These are phyloP conservation scores for Pygmarrhopalites habei DNA, from an alignment of 1,140 invertebrate genomes.

Conservation along the genomic window DNA sequence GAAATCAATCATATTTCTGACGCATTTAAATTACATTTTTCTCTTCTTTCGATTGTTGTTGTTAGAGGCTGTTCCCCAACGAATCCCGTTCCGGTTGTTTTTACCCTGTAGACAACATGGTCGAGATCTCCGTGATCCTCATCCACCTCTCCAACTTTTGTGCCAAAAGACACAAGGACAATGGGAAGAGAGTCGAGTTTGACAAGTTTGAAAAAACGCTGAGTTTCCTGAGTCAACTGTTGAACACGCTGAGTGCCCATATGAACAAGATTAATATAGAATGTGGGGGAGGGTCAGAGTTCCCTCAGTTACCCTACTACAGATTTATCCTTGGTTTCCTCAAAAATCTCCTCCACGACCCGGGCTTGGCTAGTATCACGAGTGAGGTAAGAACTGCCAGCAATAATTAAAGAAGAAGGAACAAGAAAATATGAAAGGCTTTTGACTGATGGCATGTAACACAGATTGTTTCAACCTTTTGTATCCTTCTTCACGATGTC, in stretches of 20 bases:
- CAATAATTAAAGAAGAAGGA: no score
- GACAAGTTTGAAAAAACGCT: background rate
- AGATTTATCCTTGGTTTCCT: background rate
- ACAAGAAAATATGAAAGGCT: no score
- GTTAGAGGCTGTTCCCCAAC: no score
- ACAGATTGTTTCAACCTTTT: constrained; percentile 1
- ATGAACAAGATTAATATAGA: constrained; percentile 2
- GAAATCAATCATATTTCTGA: no score
- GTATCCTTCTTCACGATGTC: background rate
- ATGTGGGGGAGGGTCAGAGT: background rate
- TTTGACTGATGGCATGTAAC: no score
- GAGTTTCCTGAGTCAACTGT: background rate
- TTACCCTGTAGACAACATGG: background rate
- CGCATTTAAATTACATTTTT: no score
- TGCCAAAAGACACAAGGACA: background rate
- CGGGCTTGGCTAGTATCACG: background rate
- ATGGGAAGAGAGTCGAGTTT: background rate
- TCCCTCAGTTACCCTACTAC: background rate
- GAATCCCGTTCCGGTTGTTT: no score
- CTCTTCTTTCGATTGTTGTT: no score
- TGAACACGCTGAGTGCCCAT: background rate
- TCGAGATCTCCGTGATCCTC: background rate
- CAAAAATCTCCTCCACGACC: background rate
- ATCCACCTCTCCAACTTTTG: background rate
- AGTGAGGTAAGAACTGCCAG: no score